Conservation (phyloP, 2,113 vertebrate genomes). For the Macrotis lagotis region DNA sequence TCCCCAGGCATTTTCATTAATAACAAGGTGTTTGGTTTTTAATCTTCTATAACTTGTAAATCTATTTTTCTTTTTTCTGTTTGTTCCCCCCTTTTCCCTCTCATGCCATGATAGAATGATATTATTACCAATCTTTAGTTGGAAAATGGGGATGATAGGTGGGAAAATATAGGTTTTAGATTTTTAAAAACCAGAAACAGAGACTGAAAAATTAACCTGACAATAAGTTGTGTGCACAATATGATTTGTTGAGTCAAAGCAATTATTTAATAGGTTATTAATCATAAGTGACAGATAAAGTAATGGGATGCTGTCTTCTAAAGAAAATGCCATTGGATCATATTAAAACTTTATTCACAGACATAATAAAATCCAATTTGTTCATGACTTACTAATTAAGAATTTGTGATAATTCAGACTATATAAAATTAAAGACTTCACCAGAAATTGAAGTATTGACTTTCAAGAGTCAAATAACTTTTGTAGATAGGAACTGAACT, state of each 20-base stretch:
- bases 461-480: slow-evolving; percentile 4
- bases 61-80: slow-evolving; percentile 8
- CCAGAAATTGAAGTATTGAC: not conserved
- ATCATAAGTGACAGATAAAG: slow-evolving; percentile 7
- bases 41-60: not conserved
- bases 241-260: slow-evolving; percentile 54
- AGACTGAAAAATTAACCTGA: slow-evolving; percentile 55
- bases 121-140: not conserved
- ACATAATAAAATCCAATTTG: not conserved
- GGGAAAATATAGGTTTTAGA: slow-evolving; percentile 19
- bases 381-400: slow-evolving; percentile 10
- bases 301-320: not conserved
- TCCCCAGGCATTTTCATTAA: slow-evolving; percentile 28
- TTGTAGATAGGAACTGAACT: slow-evolving; percentile 24
- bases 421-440: slow-evolving; percentile 1
- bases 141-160: slow-evolving; percentile 16
- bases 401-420: slow-evolving; percentile 35
- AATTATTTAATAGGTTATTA: slow-evolving; percentile 46
- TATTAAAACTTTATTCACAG: slow-evolving; percentile 13
- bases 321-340: not conserved
- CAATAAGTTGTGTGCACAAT: not conserved
- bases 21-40: not conserved
- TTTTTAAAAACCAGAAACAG: slow-evolving; percentile 29
- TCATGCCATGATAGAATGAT: not conserved
- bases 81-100: not conserved